A percentile compares a stretch with the other conserved stretches of the same genome.
Evolutionary conservation across 2,888 invertebrate genomes (phyloP).

Genomic region (Apotomis capreana): DNA sequence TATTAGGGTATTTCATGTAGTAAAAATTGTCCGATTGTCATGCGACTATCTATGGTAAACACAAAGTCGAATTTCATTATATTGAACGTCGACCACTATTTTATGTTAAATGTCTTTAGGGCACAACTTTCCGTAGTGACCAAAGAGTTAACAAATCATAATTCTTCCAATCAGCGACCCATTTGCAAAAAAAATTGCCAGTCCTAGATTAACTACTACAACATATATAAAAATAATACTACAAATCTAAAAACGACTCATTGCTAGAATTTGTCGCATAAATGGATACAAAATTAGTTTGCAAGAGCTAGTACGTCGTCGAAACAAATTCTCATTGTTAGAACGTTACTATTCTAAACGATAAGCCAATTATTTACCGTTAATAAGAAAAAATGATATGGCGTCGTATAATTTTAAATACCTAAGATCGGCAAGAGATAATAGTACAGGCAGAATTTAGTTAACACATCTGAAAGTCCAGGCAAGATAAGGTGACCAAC

Average conservation of each 20-base stretch:
- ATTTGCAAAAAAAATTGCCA: not conserved
- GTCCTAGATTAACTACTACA: not conserved
- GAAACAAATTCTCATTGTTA: not conserved
- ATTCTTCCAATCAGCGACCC: too few species aligned
- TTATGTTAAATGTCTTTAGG: too few species aligned
- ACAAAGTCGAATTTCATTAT: too few species aligned
- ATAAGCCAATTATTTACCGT: too few species aligned
- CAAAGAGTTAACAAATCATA: not conserved
- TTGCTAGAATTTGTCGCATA: not conserved
- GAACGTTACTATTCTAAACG: not conserved
- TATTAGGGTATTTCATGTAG: too few species aligned
- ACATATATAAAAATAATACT: not conserved
- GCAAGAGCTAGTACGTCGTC: not conserved
- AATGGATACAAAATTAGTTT: not conserved
- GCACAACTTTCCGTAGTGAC: not conserved
- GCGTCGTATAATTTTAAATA: too few species aligned
- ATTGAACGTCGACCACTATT: too few species aligned
- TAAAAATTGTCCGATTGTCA: too few species aligned
- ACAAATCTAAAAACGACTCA: not conserved
- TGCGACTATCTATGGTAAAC: too few species aligned
- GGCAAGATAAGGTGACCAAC: constrained; percentile 7
- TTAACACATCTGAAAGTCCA: not conserved
- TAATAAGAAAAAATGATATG: too few species aligned
- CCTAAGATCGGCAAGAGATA: constrained; percentile 6
- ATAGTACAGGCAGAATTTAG: not conserved